Base-by-base conservation (phyloP, 2,888 invertebrate genomes). In the Apeira syringaria region DNA sequence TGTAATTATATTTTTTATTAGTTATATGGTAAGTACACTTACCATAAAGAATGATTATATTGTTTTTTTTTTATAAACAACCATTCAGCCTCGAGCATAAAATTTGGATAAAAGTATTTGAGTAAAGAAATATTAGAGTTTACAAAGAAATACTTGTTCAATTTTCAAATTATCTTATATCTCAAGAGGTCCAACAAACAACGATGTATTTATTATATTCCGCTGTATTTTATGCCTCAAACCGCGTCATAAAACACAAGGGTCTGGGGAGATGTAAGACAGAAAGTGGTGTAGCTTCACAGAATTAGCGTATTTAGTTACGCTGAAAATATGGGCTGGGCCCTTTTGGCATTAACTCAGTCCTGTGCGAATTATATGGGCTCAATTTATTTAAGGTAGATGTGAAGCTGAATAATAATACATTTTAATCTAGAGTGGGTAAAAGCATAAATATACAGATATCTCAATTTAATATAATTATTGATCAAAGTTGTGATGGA, bases 251-350 rank as follows among this genome's bases (percentile, higher is more conserved):
- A 45, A 41, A 38, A 41, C 47, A 49, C 28, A 29, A 34, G 32
- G 38, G 42, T 39, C 37, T 17, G 31, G 42, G 48, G 46, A 47
- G 47, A 47, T 38, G 45, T 43, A 40, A 37, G 34, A 24, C 47
- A 40, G 47, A 50, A 53, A 62, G 51, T 53, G 52, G 58, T 50
- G 55, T 54, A 50, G 56, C 56, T 59, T 56, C 53, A 37, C 48
- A 49, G 55, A 59, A 64, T 65, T 62, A 59, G 56, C 54, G 55
- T 61, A 61, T 60, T 59, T 54, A 49, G 50, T 45, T 47, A 50
- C 51, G n/a, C 38, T 45, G 47, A 57, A 64, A 64, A 61, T 63
- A 64, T 60, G 56, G 40, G 29, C 10, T 18, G 37, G 44, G 11
- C 34, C 40, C 45, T 40, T 41, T 42, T 36, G 31, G 34, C 15